Percentiles rank a stretch among this genome's conserved stretches.
phyloP scores from a whole-genome alignment of 2,888 invertebrate species.

The Unio pictorum region DNA sequence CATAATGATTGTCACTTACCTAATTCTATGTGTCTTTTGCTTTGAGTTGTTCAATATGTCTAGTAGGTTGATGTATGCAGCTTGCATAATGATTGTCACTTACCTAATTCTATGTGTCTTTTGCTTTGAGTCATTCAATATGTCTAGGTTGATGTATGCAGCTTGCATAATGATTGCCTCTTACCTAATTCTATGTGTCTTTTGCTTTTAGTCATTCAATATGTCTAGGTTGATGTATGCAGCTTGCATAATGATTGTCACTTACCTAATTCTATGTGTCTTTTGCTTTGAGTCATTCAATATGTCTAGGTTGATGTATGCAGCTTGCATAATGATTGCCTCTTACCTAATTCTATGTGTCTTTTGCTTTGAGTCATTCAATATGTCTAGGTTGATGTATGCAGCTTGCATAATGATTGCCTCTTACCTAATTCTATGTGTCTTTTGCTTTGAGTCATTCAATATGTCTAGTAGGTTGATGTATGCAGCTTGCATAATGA shows the following conservation, averaged over 20 bases:
- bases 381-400: constrained; percentile 53
- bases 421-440: constrained; percentile 62
- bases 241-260: constrained; percentile 9
- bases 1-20: constrained; percentile 33
- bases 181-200: constrained; percentile 64
- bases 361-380: constrained; percentile 54
- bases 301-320: constrained; percentile 60
- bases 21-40: constrained; percentile 60
- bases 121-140: constrained; percentile 52
- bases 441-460: constrained; percentile 52
- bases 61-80: constrained; percentile 64
- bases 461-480: constrained; percentile 60
- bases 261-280: constrained; percentile 63
- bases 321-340: constrained; percentile 16
- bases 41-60: constrained; percentile 54
- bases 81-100: too few species aligned
- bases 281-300: constrained; percentile 55
- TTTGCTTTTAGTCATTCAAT: constrained; percentile 53
- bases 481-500: constrained; percentile 42
- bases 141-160: constrained; percentile 61
- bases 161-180: constrained; percentile 6
- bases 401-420: constrained; percentile 26
- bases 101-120: constrained; percentile 65
- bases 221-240: constrained; percentile 62
- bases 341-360: constrained; percentile 63